Conservation (phyloP, 2,797 vertebrate genomes). For the Streptopelia turtur region DNA sequence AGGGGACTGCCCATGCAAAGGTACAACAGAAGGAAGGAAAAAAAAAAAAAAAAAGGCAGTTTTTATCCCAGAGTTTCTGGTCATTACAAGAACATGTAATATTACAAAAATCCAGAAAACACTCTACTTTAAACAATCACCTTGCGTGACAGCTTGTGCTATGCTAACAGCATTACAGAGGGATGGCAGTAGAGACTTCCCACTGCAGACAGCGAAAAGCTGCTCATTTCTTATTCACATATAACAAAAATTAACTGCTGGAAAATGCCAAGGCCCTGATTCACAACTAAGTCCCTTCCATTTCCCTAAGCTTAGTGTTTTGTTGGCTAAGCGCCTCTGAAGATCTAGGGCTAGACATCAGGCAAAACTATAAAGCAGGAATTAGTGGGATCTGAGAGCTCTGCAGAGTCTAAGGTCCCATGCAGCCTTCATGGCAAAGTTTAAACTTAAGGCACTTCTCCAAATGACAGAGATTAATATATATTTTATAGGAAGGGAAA, state of each 20-base stretch:
- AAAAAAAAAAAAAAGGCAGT: background rate
- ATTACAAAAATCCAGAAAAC: background rate
- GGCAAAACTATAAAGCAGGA: background rate
- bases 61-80: background rate
- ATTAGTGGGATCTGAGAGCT: background rate
- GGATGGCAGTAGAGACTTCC: background rate
- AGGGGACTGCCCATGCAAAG: background rate
- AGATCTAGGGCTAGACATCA: background rate
- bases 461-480: background rate
- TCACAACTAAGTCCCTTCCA: background rate
- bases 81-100: background rate
- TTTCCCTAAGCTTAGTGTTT: background rate
- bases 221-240: background rate
- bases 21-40: background rate
- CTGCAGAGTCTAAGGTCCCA: background rate
- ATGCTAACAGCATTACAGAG: background rate
- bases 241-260: background rate
- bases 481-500: background rate
- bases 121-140: background rate
- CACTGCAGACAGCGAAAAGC: background rate
- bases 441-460: background rate
- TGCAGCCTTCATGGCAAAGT: background rate
- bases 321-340: background rate
- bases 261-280: background rate
- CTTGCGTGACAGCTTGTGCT: background rate